Evolutionary conservation across 2,797 vertebrate species (phyloP).

Genomic region (Caiman crocodilus): DNA sequence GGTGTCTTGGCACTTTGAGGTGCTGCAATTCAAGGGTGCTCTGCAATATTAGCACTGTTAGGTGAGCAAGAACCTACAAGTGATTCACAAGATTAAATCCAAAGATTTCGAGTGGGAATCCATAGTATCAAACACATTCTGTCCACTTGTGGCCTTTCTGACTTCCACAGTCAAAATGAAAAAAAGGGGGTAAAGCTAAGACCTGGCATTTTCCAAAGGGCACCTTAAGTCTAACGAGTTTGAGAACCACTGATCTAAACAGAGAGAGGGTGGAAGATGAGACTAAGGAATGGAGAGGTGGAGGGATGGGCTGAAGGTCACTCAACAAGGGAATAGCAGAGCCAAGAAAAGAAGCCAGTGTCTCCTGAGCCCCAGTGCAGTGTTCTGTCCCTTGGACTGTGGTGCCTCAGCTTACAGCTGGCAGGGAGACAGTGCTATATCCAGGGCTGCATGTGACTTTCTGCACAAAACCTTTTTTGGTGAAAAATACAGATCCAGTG

Average conservation of each 20-base stretch:
- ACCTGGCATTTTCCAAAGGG: too few species aligned
- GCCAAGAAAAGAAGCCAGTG: neutral
- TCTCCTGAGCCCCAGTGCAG: neutral
- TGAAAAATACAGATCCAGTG: rapidly evolving
- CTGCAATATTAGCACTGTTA: too few species aligned
- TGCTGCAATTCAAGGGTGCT: too few species aligned
- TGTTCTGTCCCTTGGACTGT: neutral
- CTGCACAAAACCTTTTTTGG: neutral
- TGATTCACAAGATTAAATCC: too few species aligned
- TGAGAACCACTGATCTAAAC: neutral
- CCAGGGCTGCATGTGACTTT: neutral
- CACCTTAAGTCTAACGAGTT: too few species aligned
- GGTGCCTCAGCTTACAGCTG: neutral
- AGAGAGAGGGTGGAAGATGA: neutral
- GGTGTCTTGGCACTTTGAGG: too few species aligned
- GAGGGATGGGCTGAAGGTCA: neutral
- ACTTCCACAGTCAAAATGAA: too few species aligned
- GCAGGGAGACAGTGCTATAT: neutral
- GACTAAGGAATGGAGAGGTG: neutral
- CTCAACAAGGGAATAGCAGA: neutral
- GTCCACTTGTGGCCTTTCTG: too few species aligned
- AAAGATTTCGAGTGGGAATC: too few species aligned
- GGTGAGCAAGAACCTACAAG: too few species aligned
- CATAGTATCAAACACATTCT: too few species aligned
- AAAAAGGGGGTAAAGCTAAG: too few species aligned